Evolutionary conservation across 2,888 invertebrate species (phyloP).

Genomic region (Caenorhabditis japonica): DNA sequence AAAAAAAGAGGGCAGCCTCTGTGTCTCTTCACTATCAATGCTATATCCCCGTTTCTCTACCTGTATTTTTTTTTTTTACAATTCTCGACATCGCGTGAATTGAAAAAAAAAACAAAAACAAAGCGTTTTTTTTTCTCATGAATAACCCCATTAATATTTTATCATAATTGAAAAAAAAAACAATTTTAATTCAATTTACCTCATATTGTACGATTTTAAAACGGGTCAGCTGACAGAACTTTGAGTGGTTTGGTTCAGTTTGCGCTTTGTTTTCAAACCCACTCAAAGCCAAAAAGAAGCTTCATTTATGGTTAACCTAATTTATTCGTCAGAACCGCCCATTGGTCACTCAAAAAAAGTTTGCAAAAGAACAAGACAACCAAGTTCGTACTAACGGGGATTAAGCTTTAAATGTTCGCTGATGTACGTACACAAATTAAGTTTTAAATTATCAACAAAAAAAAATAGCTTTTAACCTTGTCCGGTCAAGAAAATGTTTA

Average conservation of each 20-base stretch:
- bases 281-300: slow-evolving; percentile 10
- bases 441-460: too few relatives aligned
- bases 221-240: slow-evolving; percentile 7
- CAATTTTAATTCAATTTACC: slow-evolving; percentile 1
- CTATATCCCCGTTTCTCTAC: too few relatives aligned
- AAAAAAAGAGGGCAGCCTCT: too few relatives aligned
- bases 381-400: not conserved
- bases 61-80: too few relatives aligned
- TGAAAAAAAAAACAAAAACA: not conserved
- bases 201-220: slow-evolving; percentile 18
- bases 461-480: too few relatives aligned
- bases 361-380: slow-evolving; percentile 22
- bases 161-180: not conserved
- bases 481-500: too few relatives aligned
- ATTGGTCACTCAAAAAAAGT: slow-evolving; percentile 7
- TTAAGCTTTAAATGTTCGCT: too few relatives aligned
- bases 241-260: too few relatives aligned
- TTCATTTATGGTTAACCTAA: slow-evolving; percentile 18
- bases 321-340: slow-evolving; percentile 17
- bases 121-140: too few relatives aligned
- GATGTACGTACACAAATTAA: too few relatives aligned
- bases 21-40: not conserved
- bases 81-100: too few relatives aligned
- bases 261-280: slow-evolving; percentile 42
- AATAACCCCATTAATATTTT: not conserved